Base-by-base conservation (phyloP, 2,797 vertebrate genomes). In the Rhinophrynus dorsalis region DNA sequence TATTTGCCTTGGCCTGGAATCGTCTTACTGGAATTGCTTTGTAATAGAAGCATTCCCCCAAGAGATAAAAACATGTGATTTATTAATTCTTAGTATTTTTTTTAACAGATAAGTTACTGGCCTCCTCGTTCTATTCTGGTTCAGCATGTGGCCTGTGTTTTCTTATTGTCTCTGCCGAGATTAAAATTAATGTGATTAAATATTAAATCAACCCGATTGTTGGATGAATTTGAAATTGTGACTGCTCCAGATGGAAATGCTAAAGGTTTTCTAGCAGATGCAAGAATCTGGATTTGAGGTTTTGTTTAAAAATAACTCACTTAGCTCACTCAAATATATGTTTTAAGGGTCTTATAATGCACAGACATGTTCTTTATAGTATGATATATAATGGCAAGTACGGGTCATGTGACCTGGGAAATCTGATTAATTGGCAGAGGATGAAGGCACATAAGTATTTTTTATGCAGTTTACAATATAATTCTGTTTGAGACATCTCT, bases 11-110 rank as follows among this genome's bases (percentile, higher is more conserved):
- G 85, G 84, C 82, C 70, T 67, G 15, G 56, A 54, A 44, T 35
- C 15, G 5, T 74, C 44, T 78, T 62, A 30, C 71, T 76, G 75
- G 76, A 79, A 57, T 80, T 64, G 59, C 77, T 78, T 81, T 71
- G 56, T 78, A 40, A 79, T 83, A 77, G 69, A 79, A 80, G 66
- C 75, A 42, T 79, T 77, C 67, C 75, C 78, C 78, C 59, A 45
- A 79, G 79, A 82, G 71, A 78, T 72, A 81, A 75, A 84, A 87
- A 76, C 67, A 81, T 80, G 48, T 84, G 80, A 85, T 82, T 82
- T 80, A 81, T 84, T 81, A 81, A 79, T 82, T 66, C 52, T 45
- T 80, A 73, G 50, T 76, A 66, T 80, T 82, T 81, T 78, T 76
- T 81, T 81, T 75, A 75, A 77, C 63, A 78, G 66, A 79, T 29